Evolutionary conservation across 2,113 vertebrate species (phyloP), one percentile per base, ranked within the genome.

Genomic region (Burhinus oedicnemus): DNA sequence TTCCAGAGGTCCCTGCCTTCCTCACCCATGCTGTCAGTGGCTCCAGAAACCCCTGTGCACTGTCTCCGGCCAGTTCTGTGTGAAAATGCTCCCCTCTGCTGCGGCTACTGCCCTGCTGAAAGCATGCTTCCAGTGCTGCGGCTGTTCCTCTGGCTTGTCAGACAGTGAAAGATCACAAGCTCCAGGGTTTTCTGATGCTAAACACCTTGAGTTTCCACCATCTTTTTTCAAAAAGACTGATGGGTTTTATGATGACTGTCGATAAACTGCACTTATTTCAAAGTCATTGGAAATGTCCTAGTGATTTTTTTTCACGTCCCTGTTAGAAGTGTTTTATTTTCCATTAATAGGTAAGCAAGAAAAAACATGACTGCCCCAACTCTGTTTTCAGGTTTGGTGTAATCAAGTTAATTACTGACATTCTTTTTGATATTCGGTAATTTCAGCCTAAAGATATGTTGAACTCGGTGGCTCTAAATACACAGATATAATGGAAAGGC

Each of bases 381-480:
- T 91, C 52, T 77, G 27, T 78, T 68, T 92, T 92, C 55, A 83
- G 32, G 68, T 90, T 76, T 82, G 22, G 13, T 88, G 44, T 57
- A 86, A 91, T 87, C 34, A 47, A 61, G 52, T 90, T 94, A 89
- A 96, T 96, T 87, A 69, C 66, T 80, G 58, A 69, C 70, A 86
- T 88, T 95, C 62, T 91, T 96, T 90, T 20, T 62, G 44, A 80
- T 60, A 77, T 13, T 58, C 2, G 0, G 70, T 95, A 94, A 91
- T 94, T 93, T 93, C 82, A 93, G 62, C 78, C 85, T 80, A 30
- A 90, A 92, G 82, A 72, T 36, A 76, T 21, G 29, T 61, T 77
- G 58, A 93, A 68, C 58, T 65, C 0, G 0, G 47, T 40, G 66
- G 15, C 27, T 85, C 27, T 83, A 65, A 91, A 57, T 34, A 55